A percentile compares a stretch with the other conserved stretches of the same genome.
These are phyloP conservation scores for Acanthurus lineatus DNA, from an alignment of 2,797 vertebrate genomes.

Conservation along the genomic window DNA sequence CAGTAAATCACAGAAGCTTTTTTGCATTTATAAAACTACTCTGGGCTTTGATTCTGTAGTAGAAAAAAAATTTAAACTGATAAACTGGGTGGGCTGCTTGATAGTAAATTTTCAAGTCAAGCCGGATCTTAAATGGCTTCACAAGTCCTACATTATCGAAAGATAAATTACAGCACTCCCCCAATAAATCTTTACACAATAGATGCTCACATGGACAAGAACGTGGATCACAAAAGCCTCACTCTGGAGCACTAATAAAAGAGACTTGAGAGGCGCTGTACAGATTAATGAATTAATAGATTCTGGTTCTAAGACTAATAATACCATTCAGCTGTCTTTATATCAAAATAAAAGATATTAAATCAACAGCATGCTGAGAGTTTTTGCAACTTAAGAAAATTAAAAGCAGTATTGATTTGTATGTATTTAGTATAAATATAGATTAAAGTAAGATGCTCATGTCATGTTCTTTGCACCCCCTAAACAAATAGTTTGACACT, in stretches of 20 bases:
- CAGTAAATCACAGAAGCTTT: neutral
- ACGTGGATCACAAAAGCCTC: conserved; percentile 1
- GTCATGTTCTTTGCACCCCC: neutral
- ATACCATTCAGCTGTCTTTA: neutral
- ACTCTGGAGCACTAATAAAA: neutral
- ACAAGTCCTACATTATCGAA: conserved; percentile 8
- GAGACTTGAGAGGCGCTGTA: neutral
- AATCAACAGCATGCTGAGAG: neutral
- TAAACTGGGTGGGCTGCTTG: conserved; percentile 15
- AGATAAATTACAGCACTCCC: conserved; percentile 23
- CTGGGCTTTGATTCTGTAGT: neutral
- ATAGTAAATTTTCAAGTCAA: conserved; percentile 17
- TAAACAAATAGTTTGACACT: neutral
- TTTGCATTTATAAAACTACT: too few relatives aligned
- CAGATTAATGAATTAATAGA: conserved; percentile 1
- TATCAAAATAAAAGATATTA: neutral
- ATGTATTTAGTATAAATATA: too few relatives aligned
- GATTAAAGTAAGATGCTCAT: neutral
- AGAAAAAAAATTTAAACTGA: neutral
- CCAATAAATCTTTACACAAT: neutral
- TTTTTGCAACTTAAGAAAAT: neutral
- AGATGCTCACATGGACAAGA: conserved; percentile 4
- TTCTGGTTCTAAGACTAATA: neutral
- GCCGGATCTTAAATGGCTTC: conserved; percentile 8
- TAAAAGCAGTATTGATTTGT: too few relatives aligned